phyloP scores from a whole-genome alignment of 2,888 invertebrate genomes.

The Campoplex nolae region DNA sequence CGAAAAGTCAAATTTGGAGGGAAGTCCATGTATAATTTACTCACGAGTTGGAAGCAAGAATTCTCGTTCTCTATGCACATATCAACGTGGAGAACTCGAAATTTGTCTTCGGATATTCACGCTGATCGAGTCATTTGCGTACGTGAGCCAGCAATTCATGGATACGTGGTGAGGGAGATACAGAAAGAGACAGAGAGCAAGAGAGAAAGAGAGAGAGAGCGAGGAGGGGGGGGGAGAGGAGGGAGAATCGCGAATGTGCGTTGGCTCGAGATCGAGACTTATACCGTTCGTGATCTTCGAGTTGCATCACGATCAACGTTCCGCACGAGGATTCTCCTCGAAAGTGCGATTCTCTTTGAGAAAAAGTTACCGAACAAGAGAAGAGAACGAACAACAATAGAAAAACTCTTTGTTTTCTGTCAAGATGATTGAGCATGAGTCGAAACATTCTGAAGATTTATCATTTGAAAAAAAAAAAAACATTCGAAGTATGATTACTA shows the following conservation, averaged over 20 bases:
- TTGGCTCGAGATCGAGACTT: slow-evolving; percentile 16
- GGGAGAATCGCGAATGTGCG: slow-evolving; percentile 3
- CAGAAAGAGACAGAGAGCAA: neutral
- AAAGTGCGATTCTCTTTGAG: neutral
- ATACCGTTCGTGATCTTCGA: slow-evolving; percentile 63
- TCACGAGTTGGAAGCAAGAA: slow-evolving; percentile 19
- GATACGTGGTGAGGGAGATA: slow-evolving; percentile 51
- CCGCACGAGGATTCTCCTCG: slow-evolving; percentile 66
- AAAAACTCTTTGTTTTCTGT: neutral
- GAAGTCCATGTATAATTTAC: slow-evolving; percentile 21
- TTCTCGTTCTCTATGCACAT: slow-evolving; percentile 4
- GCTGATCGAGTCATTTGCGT: slow-evolving; percentile 65
- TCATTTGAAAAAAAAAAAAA: neutral
- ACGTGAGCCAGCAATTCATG: slow-evolving; percentile 65
- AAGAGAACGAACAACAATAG: neutral
- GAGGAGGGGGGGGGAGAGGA: slow-evolving; percentile 22
- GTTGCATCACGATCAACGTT: slow-evolving; percentile 66
- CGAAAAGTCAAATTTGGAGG: neutral
- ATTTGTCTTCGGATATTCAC: slow-evolving; percentile 57
- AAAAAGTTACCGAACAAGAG: neutral
- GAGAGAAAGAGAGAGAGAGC: slow-evolving; percentile 19
- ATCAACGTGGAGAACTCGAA: slow-evolving; percentile 9
- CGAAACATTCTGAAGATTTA: neutral
- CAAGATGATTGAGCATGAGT: neutral
- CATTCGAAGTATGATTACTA: neutral